Base-by-base conservation (phyloP, 2,797 vertebrate genomes). In the Perodicticus potto region DNA sequence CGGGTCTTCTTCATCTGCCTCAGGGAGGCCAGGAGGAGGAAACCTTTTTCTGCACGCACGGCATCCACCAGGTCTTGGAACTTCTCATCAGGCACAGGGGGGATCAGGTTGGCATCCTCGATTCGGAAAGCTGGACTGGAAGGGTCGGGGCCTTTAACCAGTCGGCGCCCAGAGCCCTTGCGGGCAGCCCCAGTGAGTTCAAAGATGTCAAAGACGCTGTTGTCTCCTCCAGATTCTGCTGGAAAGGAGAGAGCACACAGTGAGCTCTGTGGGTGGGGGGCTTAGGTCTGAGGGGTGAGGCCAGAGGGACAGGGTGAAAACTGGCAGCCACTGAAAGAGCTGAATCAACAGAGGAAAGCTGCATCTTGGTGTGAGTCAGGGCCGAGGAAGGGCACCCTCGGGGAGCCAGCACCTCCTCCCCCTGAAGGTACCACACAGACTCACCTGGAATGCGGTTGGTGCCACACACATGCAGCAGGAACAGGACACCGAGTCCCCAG, bases 51-150 rank as follows among this genome's bases (percentile, higher is more conserved):
- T 0, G 98, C 98, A 69, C 99, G 99, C 95, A 99, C 99, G 83
- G 99, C 99, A 97, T 99, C 99, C 91, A 99, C 90, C n/a, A 99
- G 99, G 98, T 99, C 99, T 98, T 99, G 99, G 98, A 99, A 99
- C 98, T 99, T 99, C 88, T 98, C 98, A 69, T 99, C 99, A 40
- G 99, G 99, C 83, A 99, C 97, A 2, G 99, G 97, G 97, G 99
- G 99, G 95, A 99, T 99, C 98, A 99, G 98, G 97, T 99, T 99
- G 96, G 99, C 98, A 91, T 99, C 99, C 91, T 99, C 98, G 70
- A 99, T 99, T 93, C 99, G 99, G 97, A 99, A 99, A 73, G 99
- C 99, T 4, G 99, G 99, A 97, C 99, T 99, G 98, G 99, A 98
- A 2, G 99, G 98, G 92, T 99, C 99, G 0, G 98, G 98, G 49